Conservation (phyloP, 2,113 vertebrate species). For the Chloropsis hardwickii region DNA sequence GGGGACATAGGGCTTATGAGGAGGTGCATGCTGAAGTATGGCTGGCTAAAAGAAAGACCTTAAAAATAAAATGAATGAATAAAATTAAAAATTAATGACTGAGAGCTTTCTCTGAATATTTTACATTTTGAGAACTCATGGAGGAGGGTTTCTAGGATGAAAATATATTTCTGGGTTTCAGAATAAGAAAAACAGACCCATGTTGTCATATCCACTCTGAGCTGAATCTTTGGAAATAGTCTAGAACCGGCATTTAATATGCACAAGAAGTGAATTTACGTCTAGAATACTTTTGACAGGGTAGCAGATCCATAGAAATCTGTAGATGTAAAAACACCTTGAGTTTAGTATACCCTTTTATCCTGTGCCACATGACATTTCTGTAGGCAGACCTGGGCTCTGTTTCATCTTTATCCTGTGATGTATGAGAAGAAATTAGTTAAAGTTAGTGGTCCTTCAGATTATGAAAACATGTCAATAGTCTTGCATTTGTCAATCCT, state of each 20-base stretch:
- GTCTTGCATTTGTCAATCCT: background rate
- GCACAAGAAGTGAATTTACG: background rate
- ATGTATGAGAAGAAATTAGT: background rate
- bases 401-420: background rate
- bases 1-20: background rate
- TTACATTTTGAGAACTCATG: background rate
- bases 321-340: background rate
- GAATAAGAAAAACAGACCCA: background rate
- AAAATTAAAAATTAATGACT: background rate
- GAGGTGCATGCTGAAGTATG: background rate
- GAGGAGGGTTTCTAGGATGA: background rate
- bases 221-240: background rate
- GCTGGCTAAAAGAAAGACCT: background rate
- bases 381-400: background rate
- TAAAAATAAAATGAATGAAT: background rate
- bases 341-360: background rate
- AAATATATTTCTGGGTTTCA: background rate
- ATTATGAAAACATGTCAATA: background rate
- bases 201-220: background rate
- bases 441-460: background rate
- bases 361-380: background rate
- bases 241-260: background rate
- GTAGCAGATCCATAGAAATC: background rate
- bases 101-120: background rate
- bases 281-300: background rate